phyloP scores from a whole-genome alignment of 2,888 invertebrate genomes.

The Clostera curtula region DNA sequence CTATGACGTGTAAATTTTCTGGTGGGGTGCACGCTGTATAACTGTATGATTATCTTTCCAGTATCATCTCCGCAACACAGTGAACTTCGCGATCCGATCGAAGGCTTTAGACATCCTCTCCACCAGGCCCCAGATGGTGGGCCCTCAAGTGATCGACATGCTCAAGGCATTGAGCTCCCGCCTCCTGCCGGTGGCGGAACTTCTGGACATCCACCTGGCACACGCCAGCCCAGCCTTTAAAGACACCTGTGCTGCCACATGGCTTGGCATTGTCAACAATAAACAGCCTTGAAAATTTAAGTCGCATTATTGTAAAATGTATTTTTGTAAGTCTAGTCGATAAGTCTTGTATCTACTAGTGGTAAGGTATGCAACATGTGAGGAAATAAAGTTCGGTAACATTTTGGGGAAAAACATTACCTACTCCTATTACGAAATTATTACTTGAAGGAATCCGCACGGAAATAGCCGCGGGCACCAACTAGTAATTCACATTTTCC shows the following conservation, averaged over 20 bases:
- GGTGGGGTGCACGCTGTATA: background rate
- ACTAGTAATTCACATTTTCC: too few species aligned
- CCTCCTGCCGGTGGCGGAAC: constrained; percentile 49
- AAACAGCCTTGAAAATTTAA: constrained; percentile 37
- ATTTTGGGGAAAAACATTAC: too few species aligned
- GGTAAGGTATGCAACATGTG: too few species aligned
- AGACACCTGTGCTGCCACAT: constrained; percentile 50
- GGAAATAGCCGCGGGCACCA: too few species aligned
- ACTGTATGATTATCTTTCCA: constrained; percentile 17
- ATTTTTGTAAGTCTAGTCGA: too few species aligned
- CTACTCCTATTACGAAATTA: too few species aligned
- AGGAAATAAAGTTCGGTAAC: too few species aligned
- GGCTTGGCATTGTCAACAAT: constrained; percentile 62
- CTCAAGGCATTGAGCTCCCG: constrained; percentile 44
- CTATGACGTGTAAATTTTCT: background rate
- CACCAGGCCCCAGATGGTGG: constrained; percentile 51
- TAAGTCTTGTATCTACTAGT: too few species aligned
- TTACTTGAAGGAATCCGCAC: too few species aligned
- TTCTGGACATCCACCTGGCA: constrained; percentile 53
- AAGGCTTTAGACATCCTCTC: constrained; percentile 38
- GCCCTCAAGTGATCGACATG: constrained; percentile 45
- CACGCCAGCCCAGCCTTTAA: constrained; percentile 58
- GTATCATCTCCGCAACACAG: constrained; percentile 55
- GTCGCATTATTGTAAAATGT: too few species aligned
- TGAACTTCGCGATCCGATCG: constrained; percentile 47